Conservation (phyloP, 2,113 vertebrate genomes). For the Ailurus styani region DNA sequence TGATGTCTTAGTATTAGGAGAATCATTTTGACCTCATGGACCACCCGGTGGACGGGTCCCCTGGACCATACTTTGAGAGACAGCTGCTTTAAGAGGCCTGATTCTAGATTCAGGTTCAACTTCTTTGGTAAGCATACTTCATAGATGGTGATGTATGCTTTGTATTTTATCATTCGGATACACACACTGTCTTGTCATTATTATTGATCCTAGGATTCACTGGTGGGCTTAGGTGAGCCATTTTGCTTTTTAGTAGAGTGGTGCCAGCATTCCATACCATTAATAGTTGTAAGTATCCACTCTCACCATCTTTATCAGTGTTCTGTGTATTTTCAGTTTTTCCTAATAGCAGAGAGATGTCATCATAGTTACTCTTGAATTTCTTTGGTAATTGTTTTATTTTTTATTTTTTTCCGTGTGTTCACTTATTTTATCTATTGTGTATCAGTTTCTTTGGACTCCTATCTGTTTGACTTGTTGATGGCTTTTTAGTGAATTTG, state of each 20-base stretch:
- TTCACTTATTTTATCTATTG: background rate
- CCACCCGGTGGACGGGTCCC: background rate
- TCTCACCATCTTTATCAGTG: background rate
- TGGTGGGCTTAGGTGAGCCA: background rate
- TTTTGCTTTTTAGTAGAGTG: background rate
- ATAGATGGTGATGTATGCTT: background rate
- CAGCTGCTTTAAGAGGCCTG: background rate
- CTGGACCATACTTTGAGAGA: background rate
- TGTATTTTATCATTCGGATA: background rate
- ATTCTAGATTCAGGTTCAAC: background rate
- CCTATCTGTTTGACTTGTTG: background rate
- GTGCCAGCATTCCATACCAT: background rate
- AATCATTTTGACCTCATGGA: background rate
- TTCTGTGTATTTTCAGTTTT: background rate
- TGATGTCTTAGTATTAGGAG: background rate
- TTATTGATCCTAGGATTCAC: background rate
- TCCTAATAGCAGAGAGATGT: background rate
- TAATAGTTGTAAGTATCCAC: background rate
- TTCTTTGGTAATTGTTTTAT: background rate
- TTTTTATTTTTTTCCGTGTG: background rate
- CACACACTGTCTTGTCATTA: background rate
- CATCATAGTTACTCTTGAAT: background rate
- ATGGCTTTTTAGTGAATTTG: background rate
- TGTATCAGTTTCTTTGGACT: background rate
- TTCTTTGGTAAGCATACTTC: background rate